phyloP scores from a whole-genome alignment of 2,888 invertebrate genomes.

The Eupithecia exiguata region DNA sequence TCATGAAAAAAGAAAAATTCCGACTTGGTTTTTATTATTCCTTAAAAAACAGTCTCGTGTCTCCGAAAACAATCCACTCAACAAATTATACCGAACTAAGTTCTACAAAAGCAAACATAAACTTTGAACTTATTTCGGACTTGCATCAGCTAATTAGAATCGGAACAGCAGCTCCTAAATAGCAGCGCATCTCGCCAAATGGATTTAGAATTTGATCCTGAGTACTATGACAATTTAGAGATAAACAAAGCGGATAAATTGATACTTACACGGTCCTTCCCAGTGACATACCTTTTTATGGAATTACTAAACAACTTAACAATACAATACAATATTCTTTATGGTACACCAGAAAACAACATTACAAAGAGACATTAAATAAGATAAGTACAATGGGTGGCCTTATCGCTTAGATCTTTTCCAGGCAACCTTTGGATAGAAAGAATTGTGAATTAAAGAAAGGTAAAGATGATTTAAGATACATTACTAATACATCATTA shows the following conservation, averaged over 20 bases:
- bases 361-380: too few relatives aligned
- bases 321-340: too few relatives aligned
- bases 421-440: too few relatives aligned
- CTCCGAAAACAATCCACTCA: neutral
- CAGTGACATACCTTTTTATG: too few relatives aligned
- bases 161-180: constrained; percentile 33
- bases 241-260: neutral
- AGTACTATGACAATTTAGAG: constrained; percentile 23
- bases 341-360: too few relatives aligned
- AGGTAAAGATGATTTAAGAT: too few relatives aligned
- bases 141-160: constrained; percentile 35
- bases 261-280: neutral
- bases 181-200: constrained; percentile 38
- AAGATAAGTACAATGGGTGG: too few relatives aligned
- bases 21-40: too few relatives aligned
- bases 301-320: neutral
- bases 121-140: constrained; percentile 21
- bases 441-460: too few relatives aligned
- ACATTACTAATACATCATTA: too few relatives aligned
- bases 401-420: too few relatives aligned
- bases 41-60: neutral
- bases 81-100: constrained; percentile 1
- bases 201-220: constrained; percentile 44
- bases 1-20: too few relatives aligned
- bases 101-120: constrained; percentile 18